Conservation (phyloP, 1,140 invertebrate genomes). For the Pseudomyrmex pallidus region DNA sequence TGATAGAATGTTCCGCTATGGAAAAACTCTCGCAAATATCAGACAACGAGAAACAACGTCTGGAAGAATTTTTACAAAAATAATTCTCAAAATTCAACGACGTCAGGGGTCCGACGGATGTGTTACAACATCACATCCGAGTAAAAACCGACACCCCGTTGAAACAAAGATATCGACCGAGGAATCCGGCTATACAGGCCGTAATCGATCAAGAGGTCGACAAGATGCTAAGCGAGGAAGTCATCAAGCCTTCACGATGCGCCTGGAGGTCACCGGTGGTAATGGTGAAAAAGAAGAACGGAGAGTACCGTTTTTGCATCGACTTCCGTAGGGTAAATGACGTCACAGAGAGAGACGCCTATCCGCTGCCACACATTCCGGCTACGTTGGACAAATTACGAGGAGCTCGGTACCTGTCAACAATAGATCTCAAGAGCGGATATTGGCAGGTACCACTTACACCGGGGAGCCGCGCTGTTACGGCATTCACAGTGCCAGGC, state of each 20-base stretch:
- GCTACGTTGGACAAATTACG: background rate
- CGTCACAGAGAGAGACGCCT: background rate
- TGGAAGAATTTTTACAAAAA: too few species aligned
- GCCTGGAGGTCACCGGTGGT: conserved; percentile 84
- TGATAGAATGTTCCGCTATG: too few species aligned
- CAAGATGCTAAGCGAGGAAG: conserved; percentile 73
- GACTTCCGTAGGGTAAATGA: background rate
- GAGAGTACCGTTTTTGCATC: conserved; percentile 60
- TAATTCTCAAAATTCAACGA: too few species aligned
- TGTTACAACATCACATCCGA: too few species aligned
- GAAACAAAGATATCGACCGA: conserved; percentile 55
- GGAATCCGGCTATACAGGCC: conserved; percentile 58
- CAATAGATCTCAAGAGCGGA: background rate
- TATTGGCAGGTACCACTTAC: background rate
- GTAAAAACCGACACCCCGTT: too few species aligned
- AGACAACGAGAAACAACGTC: too few species aligned
- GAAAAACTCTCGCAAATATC: too few species aligned
- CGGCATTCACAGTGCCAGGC: background rate
- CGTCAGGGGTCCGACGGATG: too few species aligned
- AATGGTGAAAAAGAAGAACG: conserved; percentile 85
- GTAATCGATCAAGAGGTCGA: conserved; percentile 48
- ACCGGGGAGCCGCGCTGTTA: background rate
- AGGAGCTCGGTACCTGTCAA: background rate
- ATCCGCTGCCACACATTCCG: background rate
- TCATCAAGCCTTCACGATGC: conserved; percentile 81